phyloP scores from a whole-genome alignment of 2,888 invertebrate genomes.

The Melanargia galathea region DNA sequence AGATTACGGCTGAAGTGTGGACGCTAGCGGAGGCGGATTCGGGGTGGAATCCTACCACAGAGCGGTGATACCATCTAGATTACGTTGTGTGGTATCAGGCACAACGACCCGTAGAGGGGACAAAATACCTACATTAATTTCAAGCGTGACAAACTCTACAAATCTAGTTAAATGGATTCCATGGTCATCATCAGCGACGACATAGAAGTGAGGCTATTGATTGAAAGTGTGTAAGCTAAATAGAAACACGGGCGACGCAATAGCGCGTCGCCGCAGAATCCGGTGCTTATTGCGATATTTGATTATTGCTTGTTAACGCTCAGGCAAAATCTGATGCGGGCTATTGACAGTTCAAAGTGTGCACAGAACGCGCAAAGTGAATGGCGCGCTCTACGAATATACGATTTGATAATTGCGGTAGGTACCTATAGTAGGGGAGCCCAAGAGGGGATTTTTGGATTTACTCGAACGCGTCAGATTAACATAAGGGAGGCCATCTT shows the following conservation, averaged over 20 bases:
- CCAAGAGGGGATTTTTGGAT: too few species aligned
- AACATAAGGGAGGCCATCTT: too few species aligned
- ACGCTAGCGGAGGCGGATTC: too few species aligned
- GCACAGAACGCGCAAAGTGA: too few species aligned
- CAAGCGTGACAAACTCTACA: background rate
- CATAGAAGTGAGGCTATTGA: slow-evolving; percentile 37
- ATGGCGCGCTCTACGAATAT: background rate
- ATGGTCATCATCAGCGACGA: slow-evolving; percentile 20
- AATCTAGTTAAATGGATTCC: slow-evolving; percentile 7
- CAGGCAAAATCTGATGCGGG: slow-evolving; percentile 38
- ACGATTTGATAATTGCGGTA: slow-evolving; percentile 5
- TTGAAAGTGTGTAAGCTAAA: slow-evolving; percentile 41
- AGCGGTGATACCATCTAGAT: too few species aligned
- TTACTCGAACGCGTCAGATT: too few species aligned
- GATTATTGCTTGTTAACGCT: slow-evolving; percentile 42
- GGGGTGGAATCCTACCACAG: too few species aligned
- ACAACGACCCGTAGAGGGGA: too few species aligned
- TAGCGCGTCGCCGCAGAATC: slow-evolving; percentile 35
- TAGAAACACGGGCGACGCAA: slow-evolving; percentile 39
- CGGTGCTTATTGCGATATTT: slow-evolving; percentile 42
- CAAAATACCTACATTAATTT: background rate
- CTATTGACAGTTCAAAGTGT: slow-evolving; percentile 23
- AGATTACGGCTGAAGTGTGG: too few species aligned
- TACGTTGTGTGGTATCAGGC: too few species aligned
- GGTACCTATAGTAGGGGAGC: too few species aligned